Evolutionary conservation across 2,888 invertebrate species (phyloP), one percentile per base, ranked within the genome.

Genomic region (Cyrtodaria siliqua): DNA sequence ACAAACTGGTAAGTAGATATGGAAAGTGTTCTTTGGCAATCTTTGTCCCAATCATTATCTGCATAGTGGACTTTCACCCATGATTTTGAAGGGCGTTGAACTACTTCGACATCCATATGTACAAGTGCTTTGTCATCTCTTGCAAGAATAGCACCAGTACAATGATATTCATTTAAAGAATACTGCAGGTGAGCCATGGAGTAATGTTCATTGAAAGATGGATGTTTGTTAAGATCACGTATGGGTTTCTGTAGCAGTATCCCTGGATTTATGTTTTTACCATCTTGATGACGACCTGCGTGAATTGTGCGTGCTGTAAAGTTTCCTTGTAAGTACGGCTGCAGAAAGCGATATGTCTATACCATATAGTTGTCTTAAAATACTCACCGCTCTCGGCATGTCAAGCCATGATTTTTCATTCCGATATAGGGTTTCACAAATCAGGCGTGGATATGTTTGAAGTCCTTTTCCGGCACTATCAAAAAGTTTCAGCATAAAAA

Each of bases 1-100:
- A 64, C 42, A 9, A 70, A 24, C 70, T 62, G 62, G 53, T 70
- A 63, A 18, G 62, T 63, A 23, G 70, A 62, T 18, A 70, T 63
- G 20, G 56, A 44, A 16, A 62, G 26, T 38, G 63, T 63, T 27
- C 63, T 62, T 12, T 55, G 23, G 44, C 24, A 49, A 42, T 47
- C 62, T 50, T 63, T 70, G 27, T 62, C 70, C 70, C 56, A 63
- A 38, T 70, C 62, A 24, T 63, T 55, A 40, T 62, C 62, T 16
- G 26, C 33, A 47, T 70, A 63, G 29, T 62, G 56, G 2, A 70
- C 62, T 56, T 56, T 44, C 2, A 63, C 33, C 60, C 61, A 61
- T 8, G 61, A 61, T 20, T 69, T 61, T n/a, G 24, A 40, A 16
- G 60, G 61, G n/a, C 60, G 38, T 44, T 61, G 53, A n/a, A 69